These are phyloP conservation scores for Acrobasis suavella DNA, from an alignment of 2,888 invertebrate genomes.

Conservation along the genomic window DNA sequence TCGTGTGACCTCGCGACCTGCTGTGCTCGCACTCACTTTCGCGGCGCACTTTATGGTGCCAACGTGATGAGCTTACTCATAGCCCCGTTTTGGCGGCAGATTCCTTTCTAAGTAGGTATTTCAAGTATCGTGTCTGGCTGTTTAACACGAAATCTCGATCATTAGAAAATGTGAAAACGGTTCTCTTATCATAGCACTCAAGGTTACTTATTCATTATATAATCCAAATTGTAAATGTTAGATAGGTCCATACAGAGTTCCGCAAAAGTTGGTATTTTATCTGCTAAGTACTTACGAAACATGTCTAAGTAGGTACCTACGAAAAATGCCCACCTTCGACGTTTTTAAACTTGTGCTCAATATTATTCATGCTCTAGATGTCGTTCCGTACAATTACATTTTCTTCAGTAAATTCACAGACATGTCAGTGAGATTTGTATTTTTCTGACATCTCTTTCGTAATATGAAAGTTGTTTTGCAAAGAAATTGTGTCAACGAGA, in stretches of 20 bases:
- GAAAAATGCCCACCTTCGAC: neutral
- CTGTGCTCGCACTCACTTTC: conserved; percentile 25
- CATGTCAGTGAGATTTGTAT: conserved; percentile 37
- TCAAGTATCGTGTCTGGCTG: neutral
- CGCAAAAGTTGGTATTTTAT: neutral
- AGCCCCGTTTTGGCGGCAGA: neutral
- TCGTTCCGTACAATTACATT: conserved; percentile 16
- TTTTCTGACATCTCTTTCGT: conserved; percentile 43
- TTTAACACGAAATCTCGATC: neutral
- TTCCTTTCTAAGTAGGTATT: conserved; percentile 3
- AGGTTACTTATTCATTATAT: too few species aligned
- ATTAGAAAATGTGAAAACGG: conserved; percentile 16
- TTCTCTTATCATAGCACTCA: too few species aligned
- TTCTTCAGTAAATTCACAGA: conserved; percentile 27
- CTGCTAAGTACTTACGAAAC: neutral
- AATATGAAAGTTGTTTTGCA: conserved; percentile 49
- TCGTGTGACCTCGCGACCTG: conserved; percentile 19
- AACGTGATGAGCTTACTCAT: conserved; percentile 29
- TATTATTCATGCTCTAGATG: conserved; percentile 3
- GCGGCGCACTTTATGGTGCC: conserved; percentile 29
- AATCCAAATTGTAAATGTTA: too few species aligned
- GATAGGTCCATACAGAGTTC: too few species aligned
- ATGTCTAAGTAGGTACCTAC: neutral
- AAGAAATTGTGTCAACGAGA: conserved; percentile 57
- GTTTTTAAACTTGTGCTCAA: neutral